These are phyloP conservation scores for Turritopsis dohrnii DNA, from an alignment of 30 jellyfish, hydroid and myxozoan genomes.

Conservation along the genomic window DNA sequence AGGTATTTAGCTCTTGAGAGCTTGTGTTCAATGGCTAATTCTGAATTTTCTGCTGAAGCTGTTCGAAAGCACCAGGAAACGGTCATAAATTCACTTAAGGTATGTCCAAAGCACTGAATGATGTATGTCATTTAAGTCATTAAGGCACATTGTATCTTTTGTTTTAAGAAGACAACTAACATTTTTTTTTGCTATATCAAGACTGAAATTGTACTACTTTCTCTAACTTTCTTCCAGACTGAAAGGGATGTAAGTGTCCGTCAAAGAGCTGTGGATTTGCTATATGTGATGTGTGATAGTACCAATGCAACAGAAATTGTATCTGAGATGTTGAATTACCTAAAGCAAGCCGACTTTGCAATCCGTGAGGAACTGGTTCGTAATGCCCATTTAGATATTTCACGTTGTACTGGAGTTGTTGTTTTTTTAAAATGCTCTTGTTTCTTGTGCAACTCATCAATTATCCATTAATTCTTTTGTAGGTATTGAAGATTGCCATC, in stretches of 20 bases:
- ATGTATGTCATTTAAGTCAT: not conserved
- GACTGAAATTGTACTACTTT: no score
- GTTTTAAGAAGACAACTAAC: not conserved
- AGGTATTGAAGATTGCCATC: conserved; percentile 91
- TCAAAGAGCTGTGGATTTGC: conserved; percentile 85
- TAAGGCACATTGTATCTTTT: no score
- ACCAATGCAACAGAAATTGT: conserved; percentile 80
- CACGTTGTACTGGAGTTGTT: no score
- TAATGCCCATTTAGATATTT: no score
- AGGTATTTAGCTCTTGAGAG: conserved; percentile 89
- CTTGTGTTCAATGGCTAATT: conserved; percentile 75
- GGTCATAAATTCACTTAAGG: conserved; percentile 78
- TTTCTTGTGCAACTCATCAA: no score
- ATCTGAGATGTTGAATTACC: conserved; percentile 79
- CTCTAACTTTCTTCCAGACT: conserved; percentile 24
- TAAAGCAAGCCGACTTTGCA: conserved; percentile 81
- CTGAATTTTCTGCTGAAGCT: conserved; percentile 95
- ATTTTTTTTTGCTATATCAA: no score
- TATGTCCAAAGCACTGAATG: not conserved
- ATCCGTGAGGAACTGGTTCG: conserved; percentile 70
- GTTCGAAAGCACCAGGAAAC: conserved; percentile 89
- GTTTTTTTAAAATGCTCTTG: no score
- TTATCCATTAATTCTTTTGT: no score
- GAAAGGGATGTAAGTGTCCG: conserved; percentile 93
- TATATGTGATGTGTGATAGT: conserved; percentile 89